Conservation (phyloP, 2,888 invertebrate species). For the Rambutsinella grinnellia region DNA sequence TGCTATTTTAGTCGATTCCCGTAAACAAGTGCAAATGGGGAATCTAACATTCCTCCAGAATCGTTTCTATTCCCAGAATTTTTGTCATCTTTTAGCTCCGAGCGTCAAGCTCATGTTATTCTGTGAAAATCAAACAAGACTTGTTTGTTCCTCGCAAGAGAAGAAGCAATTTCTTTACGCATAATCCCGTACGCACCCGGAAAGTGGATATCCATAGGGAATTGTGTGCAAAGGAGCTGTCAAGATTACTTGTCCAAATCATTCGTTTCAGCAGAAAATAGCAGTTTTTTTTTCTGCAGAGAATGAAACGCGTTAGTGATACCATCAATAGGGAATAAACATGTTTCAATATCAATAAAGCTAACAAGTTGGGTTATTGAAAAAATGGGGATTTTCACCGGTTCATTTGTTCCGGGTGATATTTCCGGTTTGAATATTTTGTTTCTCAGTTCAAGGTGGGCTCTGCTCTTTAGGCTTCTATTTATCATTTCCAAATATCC, state of each 20-base stretch:
- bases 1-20: too few species aligned
- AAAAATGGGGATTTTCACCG: slow-evolving; percentile 24
- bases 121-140: too few species aligned
- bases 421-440: slow-evolving; percentile 13
- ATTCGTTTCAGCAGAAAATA: slow-evolving; percentile 4
- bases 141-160: too few species aligned
- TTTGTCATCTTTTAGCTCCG: too few species aligned
- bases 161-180: too few species aligned
- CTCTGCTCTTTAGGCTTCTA: background rate
- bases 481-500: too few species aligned
- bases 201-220: slow-evolving; percentile 21
- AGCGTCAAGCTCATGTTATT: too few species aligned
- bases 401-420: slow-evolving; percentile 36
- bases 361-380: background rate
- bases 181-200: background rate
- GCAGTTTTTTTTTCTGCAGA: too few species aligned
- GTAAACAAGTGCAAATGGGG: too few species aligned
- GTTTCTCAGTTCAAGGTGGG: background rate
- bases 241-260: slow-evolving; percentile 1
- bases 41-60: too few species aligned
- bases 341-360: background rate
- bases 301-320: too few species aligned
- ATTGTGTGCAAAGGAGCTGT: slow-evolving; percentile 9
- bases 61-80: too few species aligned
- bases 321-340: background rate